Conservation (phyloP, 1,140 invertebrate genomes). For the Vollenhovia emeryi region DNA sequence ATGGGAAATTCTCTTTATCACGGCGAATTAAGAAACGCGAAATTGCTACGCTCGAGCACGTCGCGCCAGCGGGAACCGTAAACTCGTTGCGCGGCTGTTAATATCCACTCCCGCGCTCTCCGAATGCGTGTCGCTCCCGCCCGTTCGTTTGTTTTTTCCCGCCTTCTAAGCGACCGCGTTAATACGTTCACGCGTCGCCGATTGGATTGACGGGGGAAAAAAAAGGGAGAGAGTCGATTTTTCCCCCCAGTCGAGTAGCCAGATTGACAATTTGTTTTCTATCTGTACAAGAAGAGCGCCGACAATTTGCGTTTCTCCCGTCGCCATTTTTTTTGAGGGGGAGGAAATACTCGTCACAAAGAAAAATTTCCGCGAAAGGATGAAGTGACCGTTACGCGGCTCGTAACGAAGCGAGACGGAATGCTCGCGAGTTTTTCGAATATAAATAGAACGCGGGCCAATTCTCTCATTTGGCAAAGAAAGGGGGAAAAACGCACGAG, state of each 20-base stretch:
- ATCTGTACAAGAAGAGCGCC: background rate
- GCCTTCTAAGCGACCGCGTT: background rate
- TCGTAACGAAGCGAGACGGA: background rate
- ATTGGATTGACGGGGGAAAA: background rate
- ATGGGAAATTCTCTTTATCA: conserved; percentile 41
- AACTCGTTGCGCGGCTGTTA: conserved; percentile 1
- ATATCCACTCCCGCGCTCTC: background rate
- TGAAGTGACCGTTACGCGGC: background rate
- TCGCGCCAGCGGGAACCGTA: background rate
- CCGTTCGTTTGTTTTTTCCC: background rate
- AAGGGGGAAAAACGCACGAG: conserved; percentile 4
- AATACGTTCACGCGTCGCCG: background rate
- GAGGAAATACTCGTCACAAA: background rate
- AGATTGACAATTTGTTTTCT: conserved; percentile 29
- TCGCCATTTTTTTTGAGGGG: background rate
- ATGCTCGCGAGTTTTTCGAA: background rate
- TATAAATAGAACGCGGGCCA: background rate
- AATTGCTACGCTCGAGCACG: background rate
- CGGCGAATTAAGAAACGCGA: conserved; percentile 41
- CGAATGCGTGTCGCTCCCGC: background rate
- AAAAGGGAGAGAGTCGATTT: background rate
- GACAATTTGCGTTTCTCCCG: background rate
- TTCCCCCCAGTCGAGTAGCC: background rate
- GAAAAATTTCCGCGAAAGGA: background rate
- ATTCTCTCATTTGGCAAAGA: background rate